Percentiles rank a stretch among this genome's conserved stretches.
Conservation (phyloP, 2,113 vertebrate species). For the Tachysurus fulvidraco region DNA sequence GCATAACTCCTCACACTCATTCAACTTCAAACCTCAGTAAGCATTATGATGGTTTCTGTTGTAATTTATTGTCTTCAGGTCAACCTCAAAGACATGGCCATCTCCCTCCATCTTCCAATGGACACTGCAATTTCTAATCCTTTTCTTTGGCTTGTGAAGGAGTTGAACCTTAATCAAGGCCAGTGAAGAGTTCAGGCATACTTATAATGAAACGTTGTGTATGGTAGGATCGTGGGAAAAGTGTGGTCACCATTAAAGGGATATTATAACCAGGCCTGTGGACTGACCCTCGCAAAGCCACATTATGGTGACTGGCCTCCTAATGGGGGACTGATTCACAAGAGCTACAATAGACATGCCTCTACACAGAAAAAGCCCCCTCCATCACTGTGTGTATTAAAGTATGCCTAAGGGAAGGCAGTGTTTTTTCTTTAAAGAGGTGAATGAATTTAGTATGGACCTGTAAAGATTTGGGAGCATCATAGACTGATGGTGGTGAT, state of each 20-base stretch:
- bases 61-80: conserved; percentile 38
- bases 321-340: conserved; percentile 51
- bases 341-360: conserved; percentile 47
- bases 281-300: conserved; percentile 60
- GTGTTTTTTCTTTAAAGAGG: conserved; percentile 40
- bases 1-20: neutral
- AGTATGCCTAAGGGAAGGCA: conserved; percentile 33
- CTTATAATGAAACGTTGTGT: conserved; percentile 63
- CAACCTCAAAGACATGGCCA: conserved; percentile 22
- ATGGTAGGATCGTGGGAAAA: conserved; percentile 67
- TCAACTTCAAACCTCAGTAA: neutral
- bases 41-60: conserved; percentile 22
- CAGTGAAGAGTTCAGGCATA: conserved; percentile 26
- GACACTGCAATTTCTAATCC: conserved; percentile 46
- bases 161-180: conserved; percentile 40
- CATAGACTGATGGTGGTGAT: neutral
- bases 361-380: conserved; percentile 24
- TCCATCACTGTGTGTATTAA: conserved; percentile 26
- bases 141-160: conserved; percentile 56
- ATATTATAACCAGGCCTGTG: conserved; percentile 48
- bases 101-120: conserved; percentile 4
- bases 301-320: conserved; percentile 38
- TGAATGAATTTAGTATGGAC: conserved; percentile 40
- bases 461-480: conserved; percentile 45
- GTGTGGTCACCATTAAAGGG: conserved; percentile 61